Evolutionary conservation across 1,140 invertebrate genomes (phyloP).

Genomic region (Procambarus virginalis): DNA sequence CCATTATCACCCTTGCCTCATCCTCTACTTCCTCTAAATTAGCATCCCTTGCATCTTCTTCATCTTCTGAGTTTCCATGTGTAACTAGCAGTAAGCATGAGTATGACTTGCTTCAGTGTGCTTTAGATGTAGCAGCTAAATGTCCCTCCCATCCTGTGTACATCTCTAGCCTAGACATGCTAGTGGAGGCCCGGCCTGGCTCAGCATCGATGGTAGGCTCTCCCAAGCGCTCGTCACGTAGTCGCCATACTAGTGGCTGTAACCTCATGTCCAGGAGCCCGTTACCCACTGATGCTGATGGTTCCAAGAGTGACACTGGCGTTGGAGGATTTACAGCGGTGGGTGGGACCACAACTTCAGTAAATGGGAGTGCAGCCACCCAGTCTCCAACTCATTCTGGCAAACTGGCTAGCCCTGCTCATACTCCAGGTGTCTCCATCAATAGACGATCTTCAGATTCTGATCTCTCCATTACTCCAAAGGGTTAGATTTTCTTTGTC

Average conservation of each 20-base stretch:
- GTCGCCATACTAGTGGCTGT: conserved; percentile 66
- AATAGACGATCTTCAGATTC: conserved; percentile 88
- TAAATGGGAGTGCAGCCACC: background rate
- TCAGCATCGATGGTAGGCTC: conserved; percentile 73
- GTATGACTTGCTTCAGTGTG: conserved; percentile 62
- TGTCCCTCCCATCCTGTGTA: conserved; percentile 72
- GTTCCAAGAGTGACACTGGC: conserved; percentile 27
- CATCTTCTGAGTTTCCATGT: conserved; percentile 20
- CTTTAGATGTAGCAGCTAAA: conserved; percentile 71
- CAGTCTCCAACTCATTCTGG: conserved; percentile 62
- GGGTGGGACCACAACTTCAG: conserved; percentile 6
- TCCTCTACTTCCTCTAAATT: conserved; percentile 12
- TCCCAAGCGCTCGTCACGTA: conserved; percentile 57
- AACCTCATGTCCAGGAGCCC: conserved; percentile 67
- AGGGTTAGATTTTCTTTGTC: conserved; percentile 80
- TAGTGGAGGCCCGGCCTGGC: conserved; percentile 73
- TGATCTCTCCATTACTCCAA: conserved; percentile 92
- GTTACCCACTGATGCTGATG: conserved; percentile 38
- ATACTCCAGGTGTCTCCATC: conserved; percentile 60
- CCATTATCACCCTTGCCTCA: background rate
- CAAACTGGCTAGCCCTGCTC: conserved; percentile 63
- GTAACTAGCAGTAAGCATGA: conserved; percentile 51
- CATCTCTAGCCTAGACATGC: conserved; percentile 75
- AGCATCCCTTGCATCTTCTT: conserved; percentile 28
- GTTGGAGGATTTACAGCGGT: conserved; percentile 20